phyloP scores from a whole-genome alignment of 2,888 invertebrate genomes.

The Callosobruchus maculatus region DNA sequence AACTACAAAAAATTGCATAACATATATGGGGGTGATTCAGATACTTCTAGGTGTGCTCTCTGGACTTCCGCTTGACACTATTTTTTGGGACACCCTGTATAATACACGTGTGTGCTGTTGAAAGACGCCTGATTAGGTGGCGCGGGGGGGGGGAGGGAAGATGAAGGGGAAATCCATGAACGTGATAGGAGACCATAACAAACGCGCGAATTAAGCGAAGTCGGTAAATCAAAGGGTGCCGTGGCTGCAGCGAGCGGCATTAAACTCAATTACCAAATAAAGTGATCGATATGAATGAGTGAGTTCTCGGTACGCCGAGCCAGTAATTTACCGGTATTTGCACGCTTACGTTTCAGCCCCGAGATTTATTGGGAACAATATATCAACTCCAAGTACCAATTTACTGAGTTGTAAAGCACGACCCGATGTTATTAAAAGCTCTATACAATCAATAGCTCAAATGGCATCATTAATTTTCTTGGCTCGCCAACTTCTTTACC shows the following conservation, averaged over 20 bases:
- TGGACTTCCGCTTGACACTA: too few relatives aligned
- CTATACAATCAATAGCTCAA: slow-evolving; percentile 39
- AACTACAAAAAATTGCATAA: too few relatives aligned
- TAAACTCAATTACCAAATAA: slow-evolving; percentile 35
- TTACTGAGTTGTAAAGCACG: slow-evolving; percentile 40
- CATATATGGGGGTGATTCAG: too few relatives aligned
- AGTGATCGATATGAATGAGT: slow-evolving; percentile 36
- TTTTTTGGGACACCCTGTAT: too few relatives aligned
- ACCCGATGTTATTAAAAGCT: slow-evolving; percentile 39
- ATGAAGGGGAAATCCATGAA: not conserved
- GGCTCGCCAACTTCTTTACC: slow-evolving; percentile 34
- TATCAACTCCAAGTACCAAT: slow-evolving; percentile 39
- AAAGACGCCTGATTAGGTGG: too few relatives aligned
- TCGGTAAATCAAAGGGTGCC: slow-evolving; percentile 21
- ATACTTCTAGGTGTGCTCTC: too few relatives aligned
- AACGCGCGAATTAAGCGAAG: slow-evolving; percentile 18
- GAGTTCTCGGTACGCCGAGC: slow-evolving; percentile 35
- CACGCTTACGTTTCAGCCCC: slow-evolving; percentile 36
- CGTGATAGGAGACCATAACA: not conserved
- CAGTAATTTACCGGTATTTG: slow-evolving; percentile 38
- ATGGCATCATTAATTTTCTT: slow-evolving; percentile 39
- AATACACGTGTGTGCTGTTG: too few relatives aligned
- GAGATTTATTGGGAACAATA: slow-evolving; percentile 38
- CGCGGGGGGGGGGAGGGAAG: too few relatives aligned
- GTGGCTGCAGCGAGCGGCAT: slow-evolving; percentile 20